These are phyloP conservation scores for Felis catus DNA, from an alignment of 2,113 vertebrate genomes.

Conservation along the genomic window DNA sequence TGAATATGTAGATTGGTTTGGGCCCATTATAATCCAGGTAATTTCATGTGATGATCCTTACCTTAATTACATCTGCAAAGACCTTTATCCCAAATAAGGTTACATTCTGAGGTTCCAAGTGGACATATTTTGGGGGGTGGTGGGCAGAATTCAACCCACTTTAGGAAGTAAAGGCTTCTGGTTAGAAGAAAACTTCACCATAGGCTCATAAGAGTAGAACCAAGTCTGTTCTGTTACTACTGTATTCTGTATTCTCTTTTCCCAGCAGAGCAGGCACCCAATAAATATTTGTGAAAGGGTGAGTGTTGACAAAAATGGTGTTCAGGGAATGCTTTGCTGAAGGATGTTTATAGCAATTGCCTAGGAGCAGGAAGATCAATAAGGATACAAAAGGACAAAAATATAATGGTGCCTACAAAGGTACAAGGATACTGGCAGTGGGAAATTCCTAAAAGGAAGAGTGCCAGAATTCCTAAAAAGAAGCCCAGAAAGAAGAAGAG, in stretches of 20 bases:
- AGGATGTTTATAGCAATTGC: neutral
- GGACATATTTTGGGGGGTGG: neutral
- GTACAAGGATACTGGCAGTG: neutral
- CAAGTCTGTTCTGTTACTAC: neutral
- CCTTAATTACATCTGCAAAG: neutral
- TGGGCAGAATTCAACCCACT: neutral
- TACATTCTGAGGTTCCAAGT: neutral
- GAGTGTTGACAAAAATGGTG: neutral
- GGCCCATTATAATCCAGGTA: neutral
- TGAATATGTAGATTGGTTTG: neutral
- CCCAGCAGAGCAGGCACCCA: neutral
- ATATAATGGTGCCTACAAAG: neutral
- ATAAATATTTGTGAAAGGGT: neutral
- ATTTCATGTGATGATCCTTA: neutral
- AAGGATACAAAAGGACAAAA: neutral
- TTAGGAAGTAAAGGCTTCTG: neutral
- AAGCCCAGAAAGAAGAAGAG: neutral
- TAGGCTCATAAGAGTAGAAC: neutral
- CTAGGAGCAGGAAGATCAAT: neutral
- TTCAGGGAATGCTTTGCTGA: neutral
- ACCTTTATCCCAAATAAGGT: neutral
- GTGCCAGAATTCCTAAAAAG: neutral
- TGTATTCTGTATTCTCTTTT: neutral
- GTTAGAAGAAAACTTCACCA: neutral
- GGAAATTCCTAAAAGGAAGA: constrained; percentile 19